Percentiles rank a stretch among this genome's conserved stretches.
These are phyloP conservation scores for Hexactinellida sp. DNA, from an alignment of 37 sponge, comb jelly and placozoan genomes.

Conservation along the genomic window DNA sequence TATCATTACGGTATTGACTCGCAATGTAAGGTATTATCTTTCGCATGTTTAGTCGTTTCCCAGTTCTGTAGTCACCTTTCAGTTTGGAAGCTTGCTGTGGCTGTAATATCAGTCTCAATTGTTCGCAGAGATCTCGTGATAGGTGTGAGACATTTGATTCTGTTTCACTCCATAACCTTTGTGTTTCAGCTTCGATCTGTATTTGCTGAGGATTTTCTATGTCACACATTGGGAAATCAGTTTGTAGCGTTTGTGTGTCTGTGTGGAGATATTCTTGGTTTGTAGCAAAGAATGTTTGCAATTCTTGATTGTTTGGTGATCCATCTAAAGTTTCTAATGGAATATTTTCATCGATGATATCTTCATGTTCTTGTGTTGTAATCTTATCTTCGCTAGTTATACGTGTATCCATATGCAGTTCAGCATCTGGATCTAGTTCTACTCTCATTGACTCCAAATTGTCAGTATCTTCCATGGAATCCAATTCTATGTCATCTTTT, in stretches of 20 bases:
- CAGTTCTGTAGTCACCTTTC: slow-evolving; percentile 85
- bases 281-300: background rate
- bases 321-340: background rate
- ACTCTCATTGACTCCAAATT: background rate
- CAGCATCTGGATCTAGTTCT: background rate
- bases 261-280: background rate
- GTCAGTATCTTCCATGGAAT: background rate
- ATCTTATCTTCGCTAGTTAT: background rate
- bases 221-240: background rate
- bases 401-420: background rate
- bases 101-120: slow-evolving; percentile 59
- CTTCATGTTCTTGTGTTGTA: background rate
- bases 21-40: slow-evolving; percentile 94
- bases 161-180: slow-evolving; percentile 55
- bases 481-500: background rate
- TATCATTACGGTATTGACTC: slow-evolving; percentile 81
- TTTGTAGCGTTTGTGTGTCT: background rate
- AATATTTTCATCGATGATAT: background rate
- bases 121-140: slow-evolving; percentile 69
- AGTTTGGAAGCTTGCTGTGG: slow-evolving; percentile 76
- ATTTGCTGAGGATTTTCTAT: background rate
- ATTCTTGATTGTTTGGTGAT: background rate
- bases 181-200: background rate
- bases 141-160: slow-evolving; percentile 31
- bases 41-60: slow-evolving; percentile 89